Percentiles rank a stretch among this genome's conserved stretches.
These are phyloP conservation scores for Alca torda DNA, from an alignment of 2,797 vertebrate species.

Conservation along the genomic window DNA sequence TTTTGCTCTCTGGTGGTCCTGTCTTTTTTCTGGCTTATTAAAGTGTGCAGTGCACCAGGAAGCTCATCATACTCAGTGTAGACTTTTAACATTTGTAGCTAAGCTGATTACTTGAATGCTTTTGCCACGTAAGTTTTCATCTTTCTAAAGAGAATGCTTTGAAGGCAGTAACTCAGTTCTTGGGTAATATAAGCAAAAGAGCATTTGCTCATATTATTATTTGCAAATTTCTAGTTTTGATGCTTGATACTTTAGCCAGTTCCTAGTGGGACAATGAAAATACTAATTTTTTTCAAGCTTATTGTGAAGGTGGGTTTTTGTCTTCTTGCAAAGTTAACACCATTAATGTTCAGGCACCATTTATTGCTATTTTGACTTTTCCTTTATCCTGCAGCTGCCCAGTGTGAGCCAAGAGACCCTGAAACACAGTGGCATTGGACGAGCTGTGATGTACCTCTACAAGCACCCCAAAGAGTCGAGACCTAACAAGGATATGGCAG, in stretches of 20 bases:
- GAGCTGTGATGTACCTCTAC: slow-evolving; percentile 98
- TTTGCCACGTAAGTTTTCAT: not conserved
- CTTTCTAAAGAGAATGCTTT: not conserved
- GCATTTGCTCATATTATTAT: not conserved
- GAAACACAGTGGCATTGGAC: slow-evolving; percentile 96
- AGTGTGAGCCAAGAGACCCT: slow-evolving; percentile 97
- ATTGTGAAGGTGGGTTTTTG: not conserved
- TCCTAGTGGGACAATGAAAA: not conserved
- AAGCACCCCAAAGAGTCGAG: slow-evolving; percentile 97
- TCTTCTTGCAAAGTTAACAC: not conserved
- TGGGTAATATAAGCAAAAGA: not conserved
- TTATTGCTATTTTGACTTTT: not conserved
- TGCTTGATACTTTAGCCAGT: not conserved
- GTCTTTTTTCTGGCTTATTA: not conserved
- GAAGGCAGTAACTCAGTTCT: not conserved
- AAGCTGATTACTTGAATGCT: not conserved
- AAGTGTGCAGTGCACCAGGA: not conserved
- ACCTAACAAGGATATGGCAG: slow-evolving; percentile 94
- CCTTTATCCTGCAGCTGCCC: slow-evolving; percentile 83
- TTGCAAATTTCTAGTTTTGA: not conserved
- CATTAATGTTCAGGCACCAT: not conserved
- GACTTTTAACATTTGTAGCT: not conserved
- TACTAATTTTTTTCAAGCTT: not conserved
- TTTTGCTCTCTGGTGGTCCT: not conserved
- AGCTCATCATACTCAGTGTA: not conserved